Base-by-base conservation (phyloP, 2,113 vertebrate genomes). In the Cromileptes altivelis region DNA sequence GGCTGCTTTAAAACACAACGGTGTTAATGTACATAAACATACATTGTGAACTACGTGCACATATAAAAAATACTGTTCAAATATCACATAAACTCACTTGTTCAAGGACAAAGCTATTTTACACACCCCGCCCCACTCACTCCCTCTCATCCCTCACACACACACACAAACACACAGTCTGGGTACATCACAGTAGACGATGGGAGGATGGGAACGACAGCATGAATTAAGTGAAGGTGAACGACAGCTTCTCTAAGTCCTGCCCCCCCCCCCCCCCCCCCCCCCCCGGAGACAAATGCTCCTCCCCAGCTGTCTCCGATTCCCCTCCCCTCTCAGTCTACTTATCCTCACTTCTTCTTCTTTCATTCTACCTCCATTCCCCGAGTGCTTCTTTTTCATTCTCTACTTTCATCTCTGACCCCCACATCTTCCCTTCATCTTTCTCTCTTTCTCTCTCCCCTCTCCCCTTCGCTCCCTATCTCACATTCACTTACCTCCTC, bases 171-270 rank as follows among this genome's bases (percentile, higher is more conserved):
- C 64, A 70, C 72, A 70, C 11, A 30, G 86, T 82, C 89, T 91
- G 87, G 69, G 67, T 89, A 84, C 85, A 85, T 78, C 71, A 25
- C 86, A 82, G 83, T 78, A 88, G 85, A 88, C 53, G 81, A 73
- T 84, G 87, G 91, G 88, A 92, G 87, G 84, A 85, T 72, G 80
- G 82, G 83, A 37, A 85, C 65, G 83, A 50, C 91, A 93, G 92
- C 87, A 73, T 89, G 93, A 91, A 96, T 91, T 95, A 95, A 96
- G 92, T 86, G 95, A 95, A 96, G 95, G 95, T 95, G 95, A 96
- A 95, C 91, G 86, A 94, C 92, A 80, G 94, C 92, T 92, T 95
- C 93, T 95, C 95, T 94, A 93, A 95, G 92, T 89, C 85, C 88
- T 84, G 84, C 53, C 84, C 92, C 88, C 75, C 33, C 6, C 33